Base-by-base conservation (phyloP, 2,797 vertebrate genomes). In the Lophotriccus pileatus region DNA sequence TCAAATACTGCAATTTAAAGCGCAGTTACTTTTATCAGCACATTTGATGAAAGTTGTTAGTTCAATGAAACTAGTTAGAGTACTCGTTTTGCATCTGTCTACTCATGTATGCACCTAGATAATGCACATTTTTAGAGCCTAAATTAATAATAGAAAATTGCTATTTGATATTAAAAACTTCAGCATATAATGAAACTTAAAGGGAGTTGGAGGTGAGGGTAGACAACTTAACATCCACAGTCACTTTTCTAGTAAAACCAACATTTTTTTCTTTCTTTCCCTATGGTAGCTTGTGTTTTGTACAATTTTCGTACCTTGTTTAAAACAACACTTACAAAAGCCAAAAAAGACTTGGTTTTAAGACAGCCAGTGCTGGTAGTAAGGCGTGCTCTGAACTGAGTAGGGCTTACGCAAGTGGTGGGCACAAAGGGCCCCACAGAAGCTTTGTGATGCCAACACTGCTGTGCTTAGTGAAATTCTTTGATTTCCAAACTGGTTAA, bases 321-420 rank as follows among this genome's bases (percentile, higher is more conserved):
- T 77, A 36, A 74, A 87, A 53, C 13, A 36, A 17, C 34, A 73
- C 27, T 46, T n/a, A n/a, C 1, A 66, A 76, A 79, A 80, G 39
- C 36, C 56, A 47, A 22, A 74, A 90, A 30, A 36, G 28, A 15
- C 20, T 30, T 76, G 36, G 5, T n/a, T 62, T 44, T 53, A 43
- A 46, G 46, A 41, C 55, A 53, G 43, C 1, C 14, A 7, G 4
- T 79, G 28, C 39, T 37, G 25, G 18, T 12, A 41, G 11, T 13
- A 44, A 52, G 69, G 36, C 1, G 0, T 32, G 32, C 24, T 47
- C 6, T 37, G 63, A 39, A 49, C 60, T 4, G 3, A 64, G 60
- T 30, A 56, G 37, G 4, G 8, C 32, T 73, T 34, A 6, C 2
- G 7, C 1, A 2, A 17, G 36, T 24, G 8, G 6, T 4, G 13